Conservation (phyloP, 2,797 vertebrate genomes). For the Oryzias sinensis region DNA sequence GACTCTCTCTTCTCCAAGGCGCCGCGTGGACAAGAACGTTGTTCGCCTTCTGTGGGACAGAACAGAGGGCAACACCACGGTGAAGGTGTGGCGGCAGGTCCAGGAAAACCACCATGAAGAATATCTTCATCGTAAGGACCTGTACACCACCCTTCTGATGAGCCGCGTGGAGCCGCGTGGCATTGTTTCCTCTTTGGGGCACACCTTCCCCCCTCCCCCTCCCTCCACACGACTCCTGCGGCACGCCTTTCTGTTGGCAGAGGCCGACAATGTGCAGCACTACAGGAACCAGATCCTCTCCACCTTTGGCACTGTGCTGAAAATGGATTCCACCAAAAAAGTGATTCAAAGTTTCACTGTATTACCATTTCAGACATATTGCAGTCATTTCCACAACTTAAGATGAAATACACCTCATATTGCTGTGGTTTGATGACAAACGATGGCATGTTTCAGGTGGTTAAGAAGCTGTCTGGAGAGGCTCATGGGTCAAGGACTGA, state of each 20-base stretch:
- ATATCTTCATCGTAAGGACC: constrained; percentile 14
- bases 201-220: not conserved
- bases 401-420: no score
- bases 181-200: not conserved
- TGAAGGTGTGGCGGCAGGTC: constrained; percentile 27
- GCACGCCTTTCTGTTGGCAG: not conserved
- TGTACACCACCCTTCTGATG: constrained; percentile 31
- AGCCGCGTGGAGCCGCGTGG: not conserved
- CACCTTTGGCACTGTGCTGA: no score
- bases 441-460: not conserved
- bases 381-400: no score
- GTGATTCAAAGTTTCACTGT: no score
- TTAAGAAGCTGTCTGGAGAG: no score
- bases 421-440: no score
- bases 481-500: no score
- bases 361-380: no score
- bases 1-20: not conserved
- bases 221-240: not conserved
- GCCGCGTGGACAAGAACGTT: not conserved
- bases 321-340: no score
- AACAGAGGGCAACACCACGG: constrained; percentile 24
- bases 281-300: constrained; percentile 1
- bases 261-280: not conserved
- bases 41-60: not conserved
- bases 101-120: constrained; percentile 21